Conservation (phyloP, 2,888 invertebrate species). For the Apodemia duryi region DNA sequence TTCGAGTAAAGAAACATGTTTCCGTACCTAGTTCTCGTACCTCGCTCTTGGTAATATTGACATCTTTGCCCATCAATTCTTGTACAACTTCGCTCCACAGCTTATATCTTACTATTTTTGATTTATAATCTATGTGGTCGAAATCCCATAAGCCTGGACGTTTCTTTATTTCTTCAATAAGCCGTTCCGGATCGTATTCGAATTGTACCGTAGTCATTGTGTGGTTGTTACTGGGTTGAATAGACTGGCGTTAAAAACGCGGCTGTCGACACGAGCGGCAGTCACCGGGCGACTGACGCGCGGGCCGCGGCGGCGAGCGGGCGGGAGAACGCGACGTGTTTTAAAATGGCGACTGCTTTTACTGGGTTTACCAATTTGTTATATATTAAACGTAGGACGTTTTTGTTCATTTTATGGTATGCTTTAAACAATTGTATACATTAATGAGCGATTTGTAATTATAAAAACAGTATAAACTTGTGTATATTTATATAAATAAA, state of each 20-base stretch:
- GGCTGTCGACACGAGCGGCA: slow-evolving; percentile 52
- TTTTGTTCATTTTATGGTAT: neutral
- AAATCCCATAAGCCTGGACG: slow-evolving; percentile 69
- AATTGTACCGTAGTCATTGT: slow-evolving; percentile 49
- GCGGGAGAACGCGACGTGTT: slow-evolving; percentile 59
- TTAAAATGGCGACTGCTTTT: slow-evolving; percentile 53
- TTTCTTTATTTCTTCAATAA: slow-evolving; percentile 63
- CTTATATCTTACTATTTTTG: slow-evolving; percentile 47
- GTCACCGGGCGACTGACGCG: slow-evolving; percentile 66
- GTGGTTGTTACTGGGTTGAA: neutral
- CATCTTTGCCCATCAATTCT: slow-evolving; percentile 53
- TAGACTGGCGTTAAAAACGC: slow-evolving; percentile 33
- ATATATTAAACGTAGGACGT: slow-evolving; percentile 1
- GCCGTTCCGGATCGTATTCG: slow-evolving; percentile 66
- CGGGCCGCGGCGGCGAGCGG: slow-evolving; percentile 48
- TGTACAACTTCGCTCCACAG: slow-evolving; percentile 62
- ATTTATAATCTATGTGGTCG: slow-evolving; percentile 54
- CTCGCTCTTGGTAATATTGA: slow-evolving; percentile 62
- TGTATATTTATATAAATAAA: too few species aligned
- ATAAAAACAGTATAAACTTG: too few species aligned
- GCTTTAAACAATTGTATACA: too few species aligned
- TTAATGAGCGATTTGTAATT: too few species aligned
- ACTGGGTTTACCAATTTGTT: slow-evolving; percentile 37
- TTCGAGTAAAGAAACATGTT: slow-evolving; percentile 1
- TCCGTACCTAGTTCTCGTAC: slow-evolving; percentile 61